phyloP scores from a whole-genome alignment of 2,113 vertebrate species.

The Oostethus manadensis region DNA sequence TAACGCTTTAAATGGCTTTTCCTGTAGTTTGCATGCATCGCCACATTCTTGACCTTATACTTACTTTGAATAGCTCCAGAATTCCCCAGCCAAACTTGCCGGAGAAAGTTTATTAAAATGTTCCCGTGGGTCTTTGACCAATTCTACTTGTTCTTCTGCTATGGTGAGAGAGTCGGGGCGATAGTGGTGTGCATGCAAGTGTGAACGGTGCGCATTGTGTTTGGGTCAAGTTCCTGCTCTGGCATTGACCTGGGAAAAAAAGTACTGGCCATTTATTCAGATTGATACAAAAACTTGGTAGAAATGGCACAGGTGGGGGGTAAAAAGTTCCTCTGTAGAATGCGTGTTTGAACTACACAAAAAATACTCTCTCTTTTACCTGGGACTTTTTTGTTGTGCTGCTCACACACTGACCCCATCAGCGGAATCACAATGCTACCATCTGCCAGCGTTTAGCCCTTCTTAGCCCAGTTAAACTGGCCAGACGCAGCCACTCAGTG shows the following conservation, averaged over 20 bases:
- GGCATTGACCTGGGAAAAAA: neutral
- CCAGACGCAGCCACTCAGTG: constrained; percentile 7
- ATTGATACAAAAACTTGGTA: too few relatives aligned
- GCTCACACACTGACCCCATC: constrained; percentile 5
- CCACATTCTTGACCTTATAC: too few relatives aligned
- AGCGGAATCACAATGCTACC: constrained; percentile 32
- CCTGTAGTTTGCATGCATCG: too few relatives aligned
- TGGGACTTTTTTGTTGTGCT: neutral
- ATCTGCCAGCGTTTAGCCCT: constrained; percentile 51
- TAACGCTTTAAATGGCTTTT: too few relatives aligned
- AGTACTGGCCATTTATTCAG: neutral
- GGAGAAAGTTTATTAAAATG: too few relatives aligned
- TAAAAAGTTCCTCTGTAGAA: too few relatives aligned
- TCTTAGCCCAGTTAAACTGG: constrained; percentile 53
- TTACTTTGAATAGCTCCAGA: too few relatives aligned
- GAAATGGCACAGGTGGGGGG: too few relatives aligned
- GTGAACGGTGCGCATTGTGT: neutral
- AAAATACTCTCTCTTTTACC: neutral
- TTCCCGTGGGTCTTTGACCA: too few relatives aligned
- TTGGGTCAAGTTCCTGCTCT: neutral
- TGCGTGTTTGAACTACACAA: too few relatives aligned
- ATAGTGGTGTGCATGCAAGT: neutral
- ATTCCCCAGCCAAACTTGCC: too few relatives aligned
- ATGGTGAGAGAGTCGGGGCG: neutral
- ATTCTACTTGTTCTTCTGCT: neutral